Evolutionary conservation across 2,113 vertebrate genomes (phyloP).

Genomic region (Chitala chitala): DNA sequence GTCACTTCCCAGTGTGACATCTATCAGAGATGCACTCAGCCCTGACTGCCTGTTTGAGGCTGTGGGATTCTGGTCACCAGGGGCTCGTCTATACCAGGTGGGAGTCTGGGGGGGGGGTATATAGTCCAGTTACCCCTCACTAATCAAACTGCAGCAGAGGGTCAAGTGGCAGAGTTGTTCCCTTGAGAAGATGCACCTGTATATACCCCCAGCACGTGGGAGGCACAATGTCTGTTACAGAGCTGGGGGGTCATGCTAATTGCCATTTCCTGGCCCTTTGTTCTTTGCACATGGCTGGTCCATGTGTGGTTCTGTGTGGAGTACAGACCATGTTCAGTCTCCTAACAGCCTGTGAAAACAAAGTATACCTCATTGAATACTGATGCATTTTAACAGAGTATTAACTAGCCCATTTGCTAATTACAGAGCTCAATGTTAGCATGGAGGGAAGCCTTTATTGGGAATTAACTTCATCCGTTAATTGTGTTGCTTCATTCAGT

Average conservation of each 20-base stretch:
- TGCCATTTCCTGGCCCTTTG: background rate
- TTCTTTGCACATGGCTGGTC: background rate
- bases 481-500: too few species aligned
- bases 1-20: slow-evolving; percentile 31
- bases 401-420: too few species aligned
- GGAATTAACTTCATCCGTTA: too few species aligned
- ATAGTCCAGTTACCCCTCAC: slow-evolving; percentile 43
- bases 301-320: background rate
- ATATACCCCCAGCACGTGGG: slow-evolving; percentile 28
- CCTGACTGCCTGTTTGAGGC: background rate
- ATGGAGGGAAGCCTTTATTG: too few species aligned
- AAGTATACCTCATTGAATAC: background rate
- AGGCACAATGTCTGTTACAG: slow-evolving; percentile 31
- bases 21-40: slow-evolving; percentile 48
- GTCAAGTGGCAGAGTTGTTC: slow-evolving; percentile 33
- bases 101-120: background rate
- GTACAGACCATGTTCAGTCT: background rate
- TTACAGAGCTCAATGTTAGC: too few species aligned
- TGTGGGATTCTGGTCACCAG: background rate
- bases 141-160: slow-evolving; percentile 44
- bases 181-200: slow-evolving; percentile 44
- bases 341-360: background rate
- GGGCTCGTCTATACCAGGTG: background rate
- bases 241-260: slow-evolving; percentile 20
- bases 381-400: background rate